Percentiles rank a stretch among this genome's conserved stretches.
Evolutionary conservation across 1,140 invertebrate species (phyloP).

Genomic region (Dendrolimus kikuchii): DNA sequence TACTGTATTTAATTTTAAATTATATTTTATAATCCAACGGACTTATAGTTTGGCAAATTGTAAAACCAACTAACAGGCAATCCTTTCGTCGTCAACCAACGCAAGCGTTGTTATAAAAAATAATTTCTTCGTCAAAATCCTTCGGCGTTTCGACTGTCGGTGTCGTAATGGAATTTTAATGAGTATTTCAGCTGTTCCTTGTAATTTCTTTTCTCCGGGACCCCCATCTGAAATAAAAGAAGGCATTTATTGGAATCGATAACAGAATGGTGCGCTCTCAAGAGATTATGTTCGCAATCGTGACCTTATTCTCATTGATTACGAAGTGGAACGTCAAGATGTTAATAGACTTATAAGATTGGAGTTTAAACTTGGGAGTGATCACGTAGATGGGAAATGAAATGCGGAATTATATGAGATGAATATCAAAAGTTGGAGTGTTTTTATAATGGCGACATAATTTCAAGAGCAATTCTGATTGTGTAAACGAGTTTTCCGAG

Average conservation of each 20-base stretch:
- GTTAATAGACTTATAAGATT: no score
- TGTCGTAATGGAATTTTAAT: slow-evolving; percentile 55
- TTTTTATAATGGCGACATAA: no score
- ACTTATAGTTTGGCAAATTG: no score
- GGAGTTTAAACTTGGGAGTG: no score
- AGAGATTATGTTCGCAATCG: slow-evolving; percentile 19
- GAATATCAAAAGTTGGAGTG: no score
- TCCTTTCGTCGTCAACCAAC: background rate
- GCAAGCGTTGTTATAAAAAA: slow-evolving; percentile 20
- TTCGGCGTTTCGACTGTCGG: slow-evolving; percentile 29
- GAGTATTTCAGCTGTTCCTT: slow-evolving; percentile 42
- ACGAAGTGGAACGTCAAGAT: slow-evolving; percentile 1
- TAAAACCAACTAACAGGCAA: no score
- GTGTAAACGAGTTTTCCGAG: no score
- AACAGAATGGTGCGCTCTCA: slow-evolving; percentile 18
- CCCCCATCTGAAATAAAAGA: slow-evolving; percentile 31
- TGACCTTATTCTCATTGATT: slow-evolving; percentile 33
- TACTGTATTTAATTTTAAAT: no score
- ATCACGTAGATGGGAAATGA: no score
- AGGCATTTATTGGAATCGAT: slow-evolving; percentile 50
- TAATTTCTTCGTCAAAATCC: slow-evolving; percentile 36
- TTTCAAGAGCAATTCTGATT: no score
- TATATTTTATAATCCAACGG: no score
- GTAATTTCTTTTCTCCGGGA: slow-evolving; percentile 38
- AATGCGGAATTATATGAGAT: no score